Percentiles rank a stretch among this genome's conserved stretches.
Evolutionary conservation across 1,140 invertebrate genomes (phyloP).

Genomic region (Heliconius hewitsoni): DNA sequence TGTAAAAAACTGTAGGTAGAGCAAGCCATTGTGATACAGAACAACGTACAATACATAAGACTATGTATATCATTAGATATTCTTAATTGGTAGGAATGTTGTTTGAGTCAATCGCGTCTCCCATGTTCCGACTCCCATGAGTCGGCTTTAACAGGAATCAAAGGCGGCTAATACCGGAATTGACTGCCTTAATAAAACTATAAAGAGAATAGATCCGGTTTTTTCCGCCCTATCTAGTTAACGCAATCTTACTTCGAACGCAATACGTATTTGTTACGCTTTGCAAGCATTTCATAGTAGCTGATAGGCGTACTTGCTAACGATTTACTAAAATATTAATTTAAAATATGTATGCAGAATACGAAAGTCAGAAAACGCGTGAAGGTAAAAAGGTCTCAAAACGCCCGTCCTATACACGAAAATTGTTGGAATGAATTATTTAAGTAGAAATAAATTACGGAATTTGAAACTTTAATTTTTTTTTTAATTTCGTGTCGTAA

Average conservation of each 20-base stretch:
- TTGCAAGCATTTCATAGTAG: neutral
- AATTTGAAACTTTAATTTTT: neutral
- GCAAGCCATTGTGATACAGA: neutral
- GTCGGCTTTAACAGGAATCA: slow-evolving; percentile 35
- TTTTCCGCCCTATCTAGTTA: slow-evolving; percentile 52
- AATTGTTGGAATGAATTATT: too few relatives aligned
- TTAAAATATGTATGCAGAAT: too few relatives aligned
- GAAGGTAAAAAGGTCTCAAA: too few relatives aligned
- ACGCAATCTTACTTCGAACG: slow-evolving; percentile 21
- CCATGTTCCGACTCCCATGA: slow-evolving; percentile 36
- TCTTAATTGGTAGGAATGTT: slow-evolving; percentile 69
- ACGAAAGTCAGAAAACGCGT: too few relatives aligned
- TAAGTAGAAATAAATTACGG: too few relatives aligned
- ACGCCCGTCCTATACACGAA: too few relatives aligned
- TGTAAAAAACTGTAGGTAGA: neutral
- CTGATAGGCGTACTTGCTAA: neutral
- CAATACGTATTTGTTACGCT: slow-evolving; percentile 21
- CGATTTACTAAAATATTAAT: neutral
- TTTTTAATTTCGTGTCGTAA: neutral
- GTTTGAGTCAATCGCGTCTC: slow-evolving; percentile 41
- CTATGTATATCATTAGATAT: slow-evolving; percentile 37
- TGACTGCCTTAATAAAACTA: slow-evolving; percentile 59
- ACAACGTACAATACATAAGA: neutral
- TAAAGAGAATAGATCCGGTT: slow-evolving; percentile 57
- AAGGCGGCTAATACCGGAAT: slow-evolving; percentile 49